A percentile compares a stretch with the other conserved stretches of the same genome.
phyloP scores from a whole-genome alignment of 2,888 invertebrate genomes.

The Ichneumoninae sp. region DNA sequence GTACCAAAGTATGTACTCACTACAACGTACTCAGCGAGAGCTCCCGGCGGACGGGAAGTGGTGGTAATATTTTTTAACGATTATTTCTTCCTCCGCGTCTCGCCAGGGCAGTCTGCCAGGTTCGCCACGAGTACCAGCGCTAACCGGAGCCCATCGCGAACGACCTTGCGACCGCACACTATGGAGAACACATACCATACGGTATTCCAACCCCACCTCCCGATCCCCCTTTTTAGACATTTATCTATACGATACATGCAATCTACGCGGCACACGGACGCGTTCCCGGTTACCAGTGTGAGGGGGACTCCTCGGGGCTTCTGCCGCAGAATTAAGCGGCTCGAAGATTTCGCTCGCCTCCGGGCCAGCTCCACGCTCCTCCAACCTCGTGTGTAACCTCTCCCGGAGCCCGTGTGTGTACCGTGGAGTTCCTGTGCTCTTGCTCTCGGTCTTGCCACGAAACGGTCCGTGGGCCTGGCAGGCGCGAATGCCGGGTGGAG shows the following conservation, averaged over 20 bases:
- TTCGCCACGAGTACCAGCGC: conserved; percentile 8
- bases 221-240: conserved; percentile 19
- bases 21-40: not conserved
- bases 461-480: conserved; percentile 46
- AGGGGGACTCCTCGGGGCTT: not conserved
- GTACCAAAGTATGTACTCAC: conserved; percentile 25
- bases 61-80: conserved; percentile 53
- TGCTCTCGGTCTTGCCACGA: conserved; percentile 28
- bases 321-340: conserved; percentile 45
- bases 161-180: conserved; percentile 40
- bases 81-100: conserved; percentile 20
- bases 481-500: conserved; percentile 61
- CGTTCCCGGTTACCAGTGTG: conserved; percentile 3
- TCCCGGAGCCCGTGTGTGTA: conserved; percentile 11
- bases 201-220: conserved; percentile 6
- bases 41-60: conserved; percentile 16
- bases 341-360: conserved; percentile 33
- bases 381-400: conserved; percentile 9
- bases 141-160: conserved; percentile 17
- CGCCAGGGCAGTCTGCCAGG: conserved; percentile 44
- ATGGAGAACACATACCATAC: conserved; percentile 35
- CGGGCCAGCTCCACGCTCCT: conserved; percentile 28
- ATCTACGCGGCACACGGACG: conserved; percentile 15
- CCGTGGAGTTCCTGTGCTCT: conserved; percentile 24
- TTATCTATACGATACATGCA: conserved; percentile 8